phyloP scores from a whole-genome alignment of 2,888 invertebrate genomes.

The Syritta pipiens region DNA sequence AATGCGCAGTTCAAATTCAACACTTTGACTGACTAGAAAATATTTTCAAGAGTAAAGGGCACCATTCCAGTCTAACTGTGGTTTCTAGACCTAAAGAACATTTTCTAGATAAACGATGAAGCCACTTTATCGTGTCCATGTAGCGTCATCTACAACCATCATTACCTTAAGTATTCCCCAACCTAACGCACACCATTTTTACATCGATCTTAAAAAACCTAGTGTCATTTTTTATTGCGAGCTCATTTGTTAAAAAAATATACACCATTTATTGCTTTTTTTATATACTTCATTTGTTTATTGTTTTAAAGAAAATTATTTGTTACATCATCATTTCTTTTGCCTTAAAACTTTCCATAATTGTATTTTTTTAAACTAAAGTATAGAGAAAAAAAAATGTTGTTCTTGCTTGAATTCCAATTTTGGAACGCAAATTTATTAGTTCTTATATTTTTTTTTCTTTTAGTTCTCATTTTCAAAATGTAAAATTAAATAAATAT shows the following conservation, averaged over 20 bases:
- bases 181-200: too few relatives aligned
- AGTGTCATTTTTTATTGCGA: constrained; percentile 41
- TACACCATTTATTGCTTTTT: constrained; percentile 39
- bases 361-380: constrained; percentile 5
- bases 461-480: constrained; percentile 10
- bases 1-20: too few relatives aligned
- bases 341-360: constrained; percentile 32
- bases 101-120: too few relatives aligned
- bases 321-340: constrained; percentile 31
- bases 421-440: constrained; percentile 33
- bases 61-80: too few relatives aligned
- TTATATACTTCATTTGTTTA: constrained; percentile 3
- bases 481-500: constrained; percentile 34
- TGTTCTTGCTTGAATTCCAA: constrained; percentile 46
- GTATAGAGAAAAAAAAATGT: constrained; percentile 30
- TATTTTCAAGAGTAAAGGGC: too few relatives aligned
- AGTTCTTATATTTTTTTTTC: constrained; percentile 2
- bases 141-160: too few relatives aligned
- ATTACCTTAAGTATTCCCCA: too few relatives aligned
- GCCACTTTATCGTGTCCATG: too few relatives aligned
- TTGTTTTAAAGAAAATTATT: constrained; percentile 15
- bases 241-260: constrained; percentile 64
- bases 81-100: too few relatives aligned
- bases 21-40: too few relatives aligned
- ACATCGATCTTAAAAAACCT: too few relatives aligned